Conservation (phyloP, 2,113 vertebrate genomes). For the Nesoenas mayeri region DNA sequence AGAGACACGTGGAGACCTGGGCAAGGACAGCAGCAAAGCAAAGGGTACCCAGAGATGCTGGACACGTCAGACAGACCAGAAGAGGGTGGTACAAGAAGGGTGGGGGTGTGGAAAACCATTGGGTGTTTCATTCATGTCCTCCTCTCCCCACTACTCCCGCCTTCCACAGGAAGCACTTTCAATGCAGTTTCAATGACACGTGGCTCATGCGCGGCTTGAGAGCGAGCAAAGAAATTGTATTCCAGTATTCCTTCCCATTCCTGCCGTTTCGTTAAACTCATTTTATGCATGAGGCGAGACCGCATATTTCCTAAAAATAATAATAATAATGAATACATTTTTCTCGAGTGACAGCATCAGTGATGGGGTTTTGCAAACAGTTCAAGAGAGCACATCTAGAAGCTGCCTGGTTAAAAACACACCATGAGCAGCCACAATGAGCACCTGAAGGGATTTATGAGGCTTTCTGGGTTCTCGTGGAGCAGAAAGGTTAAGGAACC, state of each 20-base stretch:
- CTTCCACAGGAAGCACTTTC: neutral
- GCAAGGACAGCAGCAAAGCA: neutral
- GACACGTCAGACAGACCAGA: neutral
- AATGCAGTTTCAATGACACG: neutral
- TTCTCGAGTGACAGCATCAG: slow-evolving; percentile 35
- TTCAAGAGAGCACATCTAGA: neutral
- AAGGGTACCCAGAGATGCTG: neutral
- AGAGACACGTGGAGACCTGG: neutral
- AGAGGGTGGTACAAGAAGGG: neutral
- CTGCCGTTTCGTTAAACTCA: slow-evolving; percentile 58
- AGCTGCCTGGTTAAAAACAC: neutral
- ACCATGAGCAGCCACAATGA: neutral
- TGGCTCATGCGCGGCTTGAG: neutral
- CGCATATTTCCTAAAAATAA: slow-evolving; percentile 17
- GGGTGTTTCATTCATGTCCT: neutral
- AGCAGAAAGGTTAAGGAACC: neutral
- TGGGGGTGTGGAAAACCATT: neutral
- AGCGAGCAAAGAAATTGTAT: slow-evolving; percentile 27
- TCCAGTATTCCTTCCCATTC: slow-evolving; percentile 10
- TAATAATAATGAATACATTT: slow-evolving; percentile 48
- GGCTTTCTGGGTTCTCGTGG: neutral
- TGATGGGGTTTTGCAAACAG: neutral
- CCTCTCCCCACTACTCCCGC: neutral
- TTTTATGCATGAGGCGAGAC: slow-evolving; percentile 68
- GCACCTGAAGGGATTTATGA: neutral